Evolutionary conservation across 2,888 invertebrate species (phyloP), one percentile per base, ranked within the genome.

Genomic region (Amphipoea lucens): DNA sequence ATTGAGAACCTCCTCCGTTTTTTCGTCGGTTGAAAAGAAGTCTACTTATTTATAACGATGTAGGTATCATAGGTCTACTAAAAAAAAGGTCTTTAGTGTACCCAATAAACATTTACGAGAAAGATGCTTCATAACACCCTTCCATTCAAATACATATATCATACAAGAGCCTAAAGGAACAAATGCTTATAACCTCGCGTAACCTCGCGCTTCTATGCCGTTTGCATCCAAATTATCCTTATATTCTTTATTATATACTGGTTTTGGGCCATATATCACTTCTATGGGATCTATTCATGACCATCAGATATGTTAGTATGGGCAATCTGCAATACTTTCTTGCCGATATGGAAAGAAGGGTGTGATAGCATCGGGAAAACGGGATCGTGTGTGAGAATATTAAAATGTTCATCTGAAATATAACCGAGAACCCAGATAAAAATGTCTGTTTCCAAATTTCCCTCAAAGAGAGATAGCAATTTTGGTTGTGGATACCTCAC

Each of bases 221-320:
- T 87, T 86, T 84, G 85, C 85, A 87, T 86, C 62, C 42, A 70
- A 81, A 86, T 85, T 42, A 75, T 79, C 71, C 60, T 42, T 48
- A 78, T 73, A 82, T 69, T 77, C 54, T 84, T 84, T 81, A 85
- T 76, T 72, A 85, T 69, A 23, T 63, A 81, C 74, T 66, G 70
- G 48, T 78, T 76, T 76, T 45, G 4, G 51, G 29, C 23, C 12
- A 78, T 78, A 76, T 67, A 87, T 87, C 85, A 81, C 23, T 72
- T 78, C 65, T 72, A 84, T 78, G 66, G 63, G 63, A 78, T 71
- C 67, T 76, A 76, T 81, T 76, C 71, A 79, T 75, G 75, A 84
- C 63, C 51, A 85, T 78, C 63, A 74, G 12, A 36, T 42, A 54
- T 54, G n/a, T 40, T 40, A 71, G 48, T 60, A 67, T 67, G 84